phyloP scores from a whole-genome alignment of 2,888 invertebrate genomes.

The Polydrusus tereticollis region DNA sequence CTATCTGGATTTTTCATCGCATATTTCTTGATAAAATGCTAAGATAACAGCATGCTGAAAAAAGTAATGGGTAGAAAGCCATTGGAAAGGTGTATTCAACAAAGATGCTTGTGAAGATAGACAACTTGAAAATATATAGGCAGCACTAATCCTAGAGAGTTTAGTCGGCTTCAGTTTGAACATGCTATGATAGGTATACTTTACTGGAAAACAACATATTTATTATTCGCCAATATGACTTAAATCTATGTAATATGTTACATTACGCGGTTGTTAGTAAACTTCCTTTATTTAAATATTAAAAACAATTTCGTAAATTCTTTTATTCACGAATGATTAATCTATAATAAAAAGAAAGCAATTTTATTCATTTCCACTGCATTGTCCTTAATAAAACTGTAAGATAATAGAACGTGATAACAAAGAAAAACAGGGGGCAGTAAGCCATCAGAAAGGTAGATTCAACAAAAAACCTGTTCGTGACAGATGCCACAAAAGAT shows the following conservation, averaged over 20 bases:
- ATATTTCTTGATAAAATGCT: background rate
- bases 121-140: no score
- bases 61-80: background rate
- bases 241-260: no score
- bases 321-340: no score
- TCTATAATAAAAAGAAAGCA: background rate
- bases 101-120: no score
- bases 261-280: no score
- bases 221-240: no score
- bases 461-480: conserved; percentile 12
- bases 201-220: no score
- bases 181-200: no score
- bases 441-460: background rate
- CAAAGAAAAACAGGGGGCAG: background rate
- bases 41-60: background rate
- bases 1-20: background rate
- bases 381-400: background rate
- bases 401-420: background rate
- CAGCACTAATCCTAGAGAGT: no score
- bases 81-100: background rate
- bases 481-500: conserved; percentile 20
- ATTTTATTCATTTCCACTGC: background rate
- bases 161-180: no score
- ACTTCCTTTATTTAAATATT: no score
- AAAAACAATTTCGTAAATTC: no score